Base-by-base conservation (phyloP, 2,797 vertebrate genomes). In the Cottoperca gobio region DNA sequence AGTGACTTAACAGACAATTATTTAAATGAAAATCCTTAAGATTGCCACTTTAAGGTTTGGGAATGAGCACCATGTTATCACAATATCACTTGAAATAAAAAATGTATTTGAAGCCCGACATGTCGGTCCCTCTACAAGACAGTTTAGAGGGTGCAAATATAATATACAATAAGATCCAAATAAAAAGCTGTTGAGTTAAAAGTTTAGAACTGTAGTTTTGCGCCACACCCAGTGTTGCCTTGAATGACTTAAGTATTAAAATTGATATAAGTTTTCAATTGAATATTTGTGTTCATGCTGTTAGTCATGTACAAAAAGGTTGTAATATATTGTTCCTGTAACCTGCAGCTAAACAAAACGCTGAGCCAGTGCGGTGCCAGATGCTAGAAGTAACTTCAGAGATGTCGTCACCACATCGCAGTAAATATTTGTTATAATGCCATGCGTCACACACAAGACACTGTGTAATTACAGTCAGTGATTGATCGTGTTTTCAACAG, bases 381-480 rank as follows among this genome's bases (percentile, higher is more conserved):
- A 66, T 43, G 16, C 2, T 48, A 54, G 50, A 31, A 48, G 35
- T 19, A 62, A 52, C 43, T 26, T 57, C 16, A 53, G 28, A 75
- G 28, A 90, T 86, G 84, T 72, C 69, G 2, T 68, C 71, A 9
- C 39, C 63, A 17, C 60, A 69, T 35, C 62, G 54, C 23, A 37
- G 84, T 88, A 78, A 31, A 76, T 71, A 72, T 66, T 23, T 68
- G 14, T 50, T 17, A 37, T 12, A 52, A 54, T 16, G 40, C 39
- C 5, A 5, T 21, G 6, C 11, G 39, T 76, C 33, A 54, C 31
- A 55, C 19, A 5, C n/a, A 23, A 35, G 2, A 45, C 53, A 12
- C 4, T 13, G 16, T 43, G 14, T 10, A n/a, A 39, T 39, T 26
- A 40, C 28, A 50, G 2, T 49, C 2, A 24, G 12, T 59, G 14